Percentiles rank a stretch among this genome's conserved stretches.
Evolutionary conservation across 2,888 invertebrate species (phyloP).

Genomic region (Liposcelis brunnea): DNA sequence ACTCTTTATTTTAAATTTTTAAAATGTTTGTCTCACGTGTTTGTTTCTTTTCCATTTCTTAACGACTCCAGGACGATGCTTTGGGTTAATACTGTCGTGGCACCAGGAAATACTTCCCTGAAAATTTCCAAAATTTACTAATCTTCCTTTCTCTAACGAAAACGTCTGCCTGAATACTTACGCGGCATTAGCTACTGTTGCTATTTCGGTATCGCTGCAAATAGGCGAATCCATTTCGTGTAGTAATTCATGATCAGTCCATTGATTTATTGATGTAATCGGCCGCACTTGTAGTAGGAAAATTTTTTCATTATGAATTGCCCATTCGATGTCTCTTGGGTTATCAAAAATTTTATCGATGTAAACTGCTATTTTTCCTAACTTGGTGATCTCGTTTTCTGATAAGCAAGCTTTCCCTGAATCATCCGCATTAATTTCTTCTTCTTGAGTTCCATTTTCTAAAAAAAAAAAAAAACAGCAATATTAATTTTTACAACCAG

Average conservation of each 20-base stretch:
- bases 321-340: constrained; percentile 70
- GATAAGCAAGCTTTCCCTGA: constrained; percentile 34
- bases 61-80: constrained; percentile 24
- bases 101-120: constrained; percentile 47
- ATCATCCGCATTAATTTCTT: constrained; percentile 28
- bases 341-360: constrained; percentile 51
- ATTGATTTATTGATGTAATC: constrained; percentile 51
- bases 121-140: too few relatives aligned
- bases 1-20: constrained; percentile 1
- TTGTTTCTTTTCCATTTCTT: constrained; percentile 16
- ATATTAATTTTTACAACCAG: constrained; percentile 5
- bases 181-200: constrained; percentile 57
- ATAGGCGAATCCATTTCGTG: constrained; percentile 60
- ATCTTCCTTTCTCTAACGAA: too few relatives aligned
- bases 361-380: constrained; percentile 37
- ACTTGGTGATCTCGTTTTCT: constrained; percentile 32
- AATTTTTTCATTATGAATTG: constrained; percentile 39
- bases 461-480: constrained; percentile 7
- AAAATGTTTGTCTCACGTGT: constrained; percentile 3
- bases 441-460: constrained; percentile 25
- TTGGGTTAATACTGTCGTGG: constrained; percentile 35
- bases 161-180: constrained; percentile 30
- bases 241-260: constrained; percentile 58
- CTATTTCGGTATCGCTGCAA: constrained; percentile 42
- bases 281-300: constrained; percentile 61